A percentile compares a stretch with the other conserved stretches of the same genome.
phyloP scores from a whole-genome alignment of 2,888 invertebrate species.

The Latheticus oryzae region DNA sequence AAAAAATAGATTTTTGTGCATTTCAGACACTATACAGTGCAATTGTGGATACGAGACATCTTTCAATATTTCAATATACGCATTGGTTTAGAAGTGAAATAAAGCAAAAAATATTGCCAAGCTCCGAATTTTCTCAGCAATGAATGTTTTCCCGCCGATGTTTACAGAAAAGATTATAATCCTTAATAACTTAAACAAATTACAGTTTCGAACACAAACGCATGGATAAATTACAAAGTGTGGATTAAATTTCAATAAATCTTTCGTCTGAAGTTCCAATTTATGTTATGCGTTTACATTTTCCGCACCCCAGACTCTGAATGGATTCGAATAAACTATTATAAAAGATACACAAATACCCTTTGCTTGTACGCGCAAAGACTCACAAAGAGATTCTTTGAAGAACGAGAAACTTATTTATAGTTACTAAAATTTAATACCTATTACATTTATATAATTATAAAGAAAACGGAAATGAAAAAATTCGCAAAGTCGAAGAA shows the following conservation, averaged over 20 bases:
- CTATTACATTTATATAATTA: slow-evolving; percentile 29
- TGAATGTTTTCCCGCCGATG: slow-evolving; percentile 38
- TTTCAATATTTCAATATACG: slow-evolving; percentile 32
- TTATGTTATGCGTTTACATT: slow-evolving; percentile 56
- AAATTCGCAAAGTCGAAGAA: slow-evolving; percentile 7
- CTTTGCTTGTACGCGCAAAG: slow-evolving; percentile 36
- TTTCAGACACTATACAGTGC: slow-evolving; percentile 46
- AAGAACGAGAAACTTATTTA: too few relatives aligned
- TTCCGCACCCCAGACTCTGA: slow-evolving; percentile 52
- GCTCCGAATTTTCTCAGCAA: slow-evolving; percentile 33
- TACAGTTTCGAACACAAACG: slow-evolving; percentile 37
- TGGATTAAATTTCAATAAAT: slow-evolving; percentile 41
- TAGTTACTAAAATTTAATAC: slow-evolving; percentile 24
- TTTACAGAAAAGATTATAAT: slow-evolving; percentile 38
- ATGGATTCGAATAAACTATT: slow-evolving; percentile 49
- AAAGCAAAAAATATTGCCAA: slow-evolving; percentile 31
- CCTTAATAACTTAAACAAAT: slow-evolving; percentile 42
- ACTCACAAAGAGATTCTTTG: slow-evolving; percentile 29
- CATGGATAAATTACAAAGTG: slow-evolving; percentile 48
- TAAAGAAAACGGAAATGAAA: slow-evolving; percentile 21
- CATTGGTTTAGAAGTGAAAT: slow-evolving; percentile 38
- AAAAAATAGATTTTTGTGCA: slow-evolving; percentile 41
- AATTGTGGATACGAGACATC: slow-evolving; percentile 45
- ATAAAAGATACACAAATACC: slow-evolving; percentile 52
- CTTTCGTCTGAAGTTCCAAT: slow-evolving; percentile 44